Evolutionary conservation across 2,113 vertebrate genomes (phyloP), one percentile per base, ranked within the genome.

Genomic region (Salvelinus alpinus): DNA sequence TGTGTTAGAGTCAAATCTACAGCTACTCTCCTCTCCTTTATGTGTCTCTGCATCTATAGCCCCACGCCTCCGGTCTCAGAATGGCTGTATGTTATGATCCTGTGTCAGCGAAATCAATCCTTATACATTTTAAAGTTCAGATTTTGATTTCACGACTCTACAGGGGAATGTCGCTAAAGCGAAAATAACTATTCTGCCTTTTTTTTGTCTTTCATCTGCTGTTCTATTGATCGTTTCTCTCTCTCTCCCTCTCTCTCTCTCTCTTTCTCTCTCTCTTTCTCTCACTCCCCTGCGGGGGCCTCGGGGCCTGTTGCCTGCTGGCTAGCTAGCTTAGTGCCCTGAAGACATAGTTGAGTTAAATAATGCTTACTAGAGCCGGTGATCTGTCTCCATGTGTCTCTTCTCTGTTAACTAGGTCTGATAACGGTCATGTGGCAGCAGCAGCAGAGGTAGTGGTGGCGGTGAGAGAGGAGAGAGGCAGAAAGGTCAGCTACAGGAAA

Each of bases 111-210:
- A 96, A 96, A 98, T 99, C 97, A 99, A 98, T 99, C 96, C 96
- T 97, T 96, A 99, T 98, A 97, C 97, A 96, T 98, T 98, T 96
- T 97, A 99, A 98, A 98, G 97, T 98, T 98, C 96, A 97, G 93
- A 91, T 97, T 96, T 94, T 96, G 97, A 96, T 97, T 97, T 97
- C 95, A 99, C 96, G 94, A 95, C 96, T 98, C 97, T 93, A 95
- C 95, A 90, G 89, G 96, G 96, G 95, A 96, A 94, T 92, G 89
- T 89, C 94, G 92, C 92, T 91, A 94, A 86, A 91, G 91, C 65
- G 92, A 96, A 95, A 97, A 95, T 94, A 93, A 94, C 94, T 95
- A 85, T 90, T 93, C 82, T 87, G 75, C 81, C 83, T 81, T 76
- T 80, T 44, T 44, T 85, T 82, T 82, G 75, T 82, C 64, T 80